These are phyloP conservation scores for Calliopsis andreniformis DNA, from an alignment of 1,140 invertebrate species.

Conservation along the genomic window DNA sequence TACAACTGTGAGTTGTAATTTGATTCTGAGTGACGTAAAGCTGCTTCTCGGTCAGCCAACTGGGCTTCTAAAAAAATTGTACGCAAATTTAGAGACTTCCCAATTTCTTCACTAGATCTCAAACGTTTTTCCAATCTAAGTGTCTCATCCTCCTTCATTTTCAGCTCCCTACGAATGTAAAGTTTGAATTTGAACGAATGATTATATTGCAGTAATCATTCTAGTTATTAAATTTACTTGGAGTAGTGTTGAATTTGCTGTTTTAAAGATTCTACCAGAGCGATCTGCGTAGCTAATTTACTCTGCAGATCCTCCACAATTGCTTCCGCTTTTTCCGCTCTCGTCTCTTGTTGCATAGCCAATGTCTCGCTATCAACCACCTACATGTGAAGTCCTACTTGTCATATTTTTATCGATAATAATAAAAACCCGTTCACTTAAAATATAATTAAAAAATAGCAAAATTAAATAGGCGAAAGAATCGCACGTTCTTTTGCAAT, in stretches of 20 bases:
- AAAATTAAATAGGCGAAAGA: too few relatives aligned
- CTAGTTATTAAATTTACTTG: conserved; percentile 31
- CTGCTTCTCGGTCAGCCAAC: conserved; percentile 65
- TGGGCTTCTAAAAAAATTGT: conserved; percentile 66
- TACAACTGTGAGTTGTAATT: conserved; percentile 70
- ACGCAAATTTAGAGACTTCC: conserved; percentile 49
- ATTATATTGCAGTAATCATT: neutral
- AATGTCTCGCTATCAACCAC: conserved; percentile 66
- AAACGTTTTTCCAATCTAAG: conserved; percentile 59
- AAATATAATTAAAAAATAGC: too few relatives aligned
- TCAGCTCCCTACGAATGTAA: conserved; percentile 54
- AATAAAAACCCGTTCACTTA: too few relatives aligned
- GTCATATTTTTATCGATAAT: too few relatives aligned
- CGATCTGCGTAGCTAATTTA: conserved; percentile 68
- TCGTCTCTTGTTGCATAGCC: conserved; percentile 50
- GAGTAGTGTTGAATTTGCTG: conserved; percentile 69
- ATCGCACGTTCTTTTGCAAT: neutral
- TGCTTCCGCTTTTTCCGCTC: conserved; percentile 62
- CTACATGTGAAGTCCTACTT: too few relatives aligned
- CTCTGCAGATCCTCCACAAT: conserved; percentile 68
- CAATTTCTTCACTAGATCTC: conserved; percentile 55
- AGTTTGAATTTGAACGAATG: neutral
- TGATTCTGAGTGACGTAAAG: conserved; percentile 65
- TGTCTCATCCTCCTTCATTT: conserved; percentile 56
- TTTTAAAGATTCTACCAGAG: conserved; percentile 67